phyloP scores from a whole-genome alignment of 2,888 invertebrate species.

The Venustoraphidia nigricollis region DNA sequence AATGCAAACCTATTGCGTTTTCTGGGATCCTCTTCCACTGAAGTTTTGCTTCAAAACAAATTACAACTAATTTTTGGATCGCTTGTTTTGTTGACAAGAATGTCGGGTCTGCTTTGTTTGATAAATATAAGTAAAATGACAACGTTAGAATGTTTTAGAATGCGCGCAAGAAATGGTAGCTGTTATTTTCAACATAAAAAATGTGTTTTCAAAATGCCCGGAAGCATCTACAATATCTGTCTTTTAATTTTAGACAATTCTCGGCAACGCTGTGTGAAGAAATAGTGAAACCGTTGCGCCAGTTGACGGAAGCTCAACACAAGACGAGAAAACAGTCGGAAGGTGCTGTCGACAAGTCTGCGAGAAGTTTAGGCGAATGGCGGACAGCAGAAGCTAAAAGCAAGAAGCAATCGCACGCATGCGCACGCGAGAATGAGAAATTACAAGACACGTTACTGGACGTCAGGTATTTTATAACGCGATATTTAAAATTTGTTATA shows the following conservation, averaged over 20 bases:
- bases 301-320: constrained; percentile 52
- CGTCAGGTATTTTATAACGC: constrained; percentile 23
- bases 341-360: constrained; percentile 70
- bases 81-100: too few relatives aligned
- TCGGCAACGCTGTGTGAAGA: constrained; percentile 70
- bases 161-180: too few relatives aligned
- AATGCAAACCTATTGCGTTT: too few relatives aligned
- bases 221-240: background rate
- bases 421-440: constrained; percentile 83
- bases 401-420: constrained; percentile 76
- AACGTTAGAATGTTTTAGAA: too few relatives aligned
- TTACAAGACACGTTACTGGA: constrained; percentile 62
- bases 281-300: constrained; percentile 74
- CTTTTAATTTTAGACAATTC: constrained; percentile 44
- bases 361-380: constrained; percentile 69
- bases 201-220: too few relatives aligned
- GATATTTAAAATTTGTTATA: background rate
- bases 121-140: too few relatives aligned
- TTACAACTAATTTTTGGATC: too few relatives aligned
- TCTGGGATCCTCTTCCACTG: too few relatives aligned
- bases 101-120: too few relatives aligned
- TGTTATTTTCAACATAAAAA: too few relatives aligned
- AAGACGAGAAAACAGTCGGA: constrained; percentile 59
- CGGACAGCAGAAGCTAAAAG: constrained; percentile 73
- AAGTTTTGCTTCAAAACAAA: too few relatives aligned